Conservation (phyloP, 1,140 invertebrate genomes). For the Leptopilina clavipes region DNA sequence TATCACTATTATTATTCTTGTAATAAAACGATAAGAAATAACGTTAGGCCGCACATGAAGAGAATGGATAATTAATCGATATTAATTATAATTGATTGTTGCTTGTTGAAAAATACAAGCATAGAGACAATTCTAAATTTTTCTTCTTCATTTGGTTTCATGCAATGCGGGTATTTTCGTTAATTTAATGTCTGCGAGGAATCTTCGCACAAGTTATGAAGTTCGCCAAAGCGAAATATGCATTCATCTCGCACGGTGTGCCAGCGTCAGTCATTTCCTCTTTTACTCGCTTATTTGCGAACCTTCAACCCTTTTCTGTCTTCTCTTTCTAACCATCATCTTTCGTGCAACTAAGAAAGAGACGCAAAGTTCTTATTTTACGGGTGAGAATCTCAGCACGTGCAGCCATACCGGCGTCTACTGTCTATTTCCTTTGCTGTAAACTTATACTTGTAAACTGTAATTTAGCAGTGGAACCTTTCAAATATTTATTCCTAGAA, state of each 20-base stretch:
- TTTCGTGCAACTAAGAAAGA: neutral
- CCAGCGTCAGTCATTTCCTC: slow-evolving; percentile 30
- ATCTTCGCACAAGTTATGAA: neutral
- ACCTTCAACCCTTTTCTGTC: slow-evolving; percentile 13
- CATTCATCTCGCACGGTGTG: slow-evolving; percentile 27
- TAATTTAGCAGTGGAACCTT: neutral
- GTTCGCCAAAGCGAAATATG: slow-evolving; percentile 10
- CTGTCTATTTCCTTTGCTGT: slow-evolving; percentile 24
- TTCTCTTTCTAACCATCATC: slow-evolving; percentile 1
- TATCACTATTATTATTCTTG: too few species aligned
- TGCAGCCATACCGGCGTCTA: slow-evolving; percentile 24
- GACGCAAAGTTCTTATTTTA: slow-evolving; percentile 12
- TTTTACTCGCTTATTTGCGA: slow-evolving; percentile 15
- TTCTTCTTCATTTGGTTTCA: too few species aligned
- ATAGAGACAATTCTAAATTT: too few species aligned
- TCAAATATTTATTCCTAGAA: slow-evolving; percentile 5
- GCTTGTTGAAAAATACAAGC: too few species aligned
- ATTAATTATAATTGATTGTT: too few species aligned
- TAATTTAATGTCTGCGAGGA: slow-evolving; percentile 3
- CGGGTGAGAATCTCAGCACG: slow-evolving; percentile 33
- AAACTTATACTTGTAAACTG: slow-evolving; percentile 21
- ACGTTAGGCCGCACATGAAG: too few species aligned
- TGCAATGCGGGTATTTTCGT: neutral
- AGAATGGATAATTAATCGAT: too few species aligned
- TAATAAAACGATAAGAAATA: too few species aligned